Percentiles rank a stretch among this genome's conserved stretches.
Evolutionary conservation across 1,140 invertebrate genomes (phyloP).

Genomic region (Hypsibius dujardini): DNA sequence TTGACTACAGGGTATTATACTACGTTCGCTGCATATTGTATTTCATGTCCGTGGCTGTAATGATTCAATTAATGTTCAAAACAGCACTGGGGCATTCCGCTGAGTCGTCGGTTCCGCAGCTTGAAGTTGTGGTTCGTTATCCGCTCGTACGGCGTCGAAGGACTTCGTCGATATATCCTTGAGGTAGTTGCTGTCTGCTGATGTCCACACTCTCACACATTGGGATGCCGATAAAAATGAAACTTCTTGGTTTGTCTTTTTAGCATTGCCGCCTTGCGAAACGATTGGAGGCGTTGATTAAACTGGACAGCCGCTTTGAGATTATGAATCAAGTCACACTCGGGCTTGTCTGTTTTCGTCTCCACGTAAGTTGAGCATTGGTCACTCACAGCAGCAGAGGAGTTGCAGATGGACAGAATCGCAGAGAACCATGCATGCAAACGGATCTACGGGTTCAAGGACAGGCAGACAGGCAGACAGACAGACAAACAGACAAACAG

Average conservation of each 20-base stretch:
- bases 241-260: slow-evolving; percentile 19
- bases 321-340: slow-evolving; percentile 69
- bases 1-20: slow-evolving; percentile 60
- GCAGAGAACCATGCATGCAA: too few species aligned
- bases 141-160: slow-evolving; percentile 75
- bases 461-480: too few species aligned
- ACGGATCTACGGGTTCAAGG: too few species aligned
- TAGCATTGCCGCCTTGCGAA: slow-evolving; percentile 77
- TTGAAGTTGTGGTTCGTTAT: slow-evolving; percentile 96
- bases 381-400: not conserved
- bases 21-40: not conserved
- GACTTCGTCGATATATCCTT: slow-evolving; percentile 75
- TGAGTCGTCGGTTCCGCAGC: slow-evolving; percentile 76
- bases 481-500: too few species aligned
- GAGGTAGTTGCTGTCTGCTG: slow-evolving; percentile 35
- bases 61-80: slow-evolving; percentile 18
- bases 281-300: slow-evolving; percentile 66
- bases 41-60: not conserved
- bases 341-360: slow-evolving; percentile 43
- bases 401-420: too few species aligned
- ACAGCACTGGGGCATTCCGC: slow-evolving; percentile 87
- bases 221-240: not conserved
- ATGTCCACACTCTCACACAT: slow-evolving; percentile 18
- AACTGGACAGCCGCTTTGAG: slow-evolving; percentile 72
- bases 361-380: slow-evolving; percentile 46